Percentiles rank a stretch among this genome's conserved stretches.
Conservation (phyloP, 1,140 invertebrate genomes). For the Lasioglossum albipes region DNA sequence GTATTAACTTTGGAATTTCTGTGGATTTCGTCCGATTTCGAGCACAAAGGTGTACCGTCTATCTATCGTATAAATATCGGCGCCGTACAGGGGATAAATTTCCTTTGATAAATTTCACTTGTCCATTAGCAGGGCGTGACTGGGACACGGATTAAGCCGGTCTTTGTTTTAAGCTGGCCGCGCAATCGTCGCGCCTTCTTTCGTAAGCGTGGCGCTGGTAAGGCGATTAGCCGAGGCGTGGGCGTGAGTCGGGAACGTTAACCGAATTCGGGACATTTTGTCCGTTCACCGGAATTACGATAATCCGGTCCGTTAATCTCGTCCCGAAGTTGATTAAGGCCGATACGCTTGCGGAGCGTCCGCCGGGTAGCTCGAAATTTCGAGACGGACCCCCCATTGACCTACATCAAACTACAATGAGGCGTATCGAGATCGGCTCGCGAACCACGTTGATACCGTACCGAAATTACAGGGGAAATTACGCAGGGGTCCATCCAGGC, state of each 20-base stretch:
- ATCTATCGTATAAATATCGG: no score
- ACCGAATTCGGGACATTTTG: neutral
- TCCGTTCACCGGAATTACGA: neutral
- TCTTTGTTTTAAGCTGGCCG: no score
- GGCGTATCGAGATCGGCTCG: neutral
- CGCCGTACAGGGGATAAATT: no score
- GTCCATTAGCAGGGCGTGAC: no score
- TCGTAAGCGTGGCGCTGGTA: neutral
- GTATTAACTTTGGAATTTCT: no score
- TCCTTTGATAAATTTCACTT: no score
- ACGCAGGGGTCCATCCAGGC: constrained; percentile 4
- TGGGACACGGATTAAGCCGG: no score
- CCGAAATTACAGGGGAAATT: constrained; percentile 40
- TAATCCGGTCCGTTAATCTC: neutral
- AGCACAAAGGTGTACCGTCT: no score
- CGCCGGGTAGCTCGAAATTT: constrained; percentile 24
- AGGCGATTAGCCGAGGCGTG: neutral
- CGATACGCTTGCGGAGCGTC: neutral
- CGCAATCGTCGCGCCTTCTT: neutral
- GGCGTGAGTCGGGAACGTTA: neutral
- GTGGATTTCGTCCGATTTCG: no score
- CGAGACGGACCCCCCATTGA: constrained; percentile 8
- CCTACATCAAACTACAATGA: constrained; percentile 38
- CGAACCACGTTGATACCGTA: neutral
- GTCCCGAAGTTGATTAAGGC: constrained; percentile 26